phyloP scores from a whole-genome alignment of 2,888 invertebrate genomes.

The Drosophila ustulata region DNA sequence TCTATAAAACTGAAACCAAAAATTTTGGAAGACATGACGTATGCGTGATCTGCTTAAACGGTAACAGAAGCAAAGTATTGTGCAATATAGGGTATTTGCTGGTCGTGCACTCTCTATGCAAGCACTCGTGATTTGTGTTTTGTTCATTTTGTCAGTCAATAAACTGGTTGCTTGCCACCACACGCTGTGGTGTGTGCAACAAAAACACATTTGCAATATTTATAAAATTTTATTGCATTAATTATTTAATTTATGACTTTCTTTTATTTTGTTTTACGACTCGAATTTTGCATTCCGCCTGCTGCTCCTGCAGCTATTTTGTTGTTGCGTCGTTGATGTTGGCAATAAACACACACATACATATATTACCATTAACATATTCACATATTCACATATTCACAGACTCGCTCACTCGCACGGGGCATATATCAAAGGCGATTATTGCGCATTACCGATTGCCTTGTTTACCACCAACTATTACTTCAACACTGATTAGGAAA shows the following conservation, averaged over 20 bases:
- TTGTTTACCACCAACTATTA: constrained; percentile 26
- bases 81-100: background rate
- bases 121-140: constrained; percentile 3
- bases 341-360: constrained; percentile 17
- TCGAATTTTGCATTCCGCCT: constrained; percentile 52
- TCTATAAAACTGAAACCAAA: no score
- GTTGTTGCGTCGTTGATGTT: constrained; percentile 6
- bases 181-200: constrained; percentile 55
- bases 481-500: constrained; percentile 52
- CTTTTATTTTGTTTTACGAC: constrained; percentile 65
- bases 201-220: constrained; percentile 69
- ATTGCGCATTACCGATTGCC: constrained; percentile 53
- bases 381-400: background rate
- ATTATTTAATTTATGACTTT: constrained; percentile 78
- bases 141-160: constrained; percentile 34
- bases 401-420: background rate
- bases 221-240: constrained; percentile 75
- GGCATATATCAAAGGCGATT: constrained; percentile 32
- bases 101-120: background rate
- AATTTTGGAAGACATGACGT: background rate
- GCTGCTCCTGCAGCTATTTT: background rate
- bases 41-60: background rate
- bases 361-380: no score
- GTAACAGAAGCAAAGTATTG: background rate
- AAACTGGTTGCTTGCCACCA: constrained; percentile 62